A percentile compares a stretch with the other conserved stretches of the same genome.
phyloP scores from a whole-genome alignment of 2,797 vertebrate genomes.

The Harpagifer antarcticus region DNA sequence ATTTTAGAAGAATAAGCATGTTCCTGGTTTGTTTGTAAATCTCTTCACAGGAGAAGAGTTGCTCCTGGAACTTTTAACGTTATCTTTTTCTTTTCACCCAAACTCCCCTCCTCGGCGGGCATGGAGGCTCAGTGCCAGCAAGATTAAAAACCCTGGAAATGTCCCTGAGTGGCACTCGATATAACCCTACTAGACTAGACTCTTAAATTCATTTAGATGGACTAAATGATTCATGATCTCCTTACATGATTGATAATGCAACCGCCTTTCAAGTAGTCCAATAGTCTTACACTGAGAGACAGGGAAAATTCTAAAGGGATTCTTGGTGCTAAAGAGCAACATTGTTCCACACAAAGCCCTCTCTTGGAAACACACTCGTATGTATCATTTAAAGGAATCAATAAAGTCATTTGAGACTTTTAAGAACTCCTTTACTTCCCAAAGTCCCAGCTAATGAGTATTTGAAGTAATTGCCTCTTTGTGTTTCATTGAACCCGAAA shows the following conservation, averaged over 20 bases:
- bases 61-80: conserved; percentile 21
- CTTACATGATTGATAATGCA: conserved; percentile 60
- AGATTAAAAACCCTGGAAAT: conserved; percentile 61
- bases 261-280: conserved; percentile 43
- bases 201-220: conserved; percentile 58
- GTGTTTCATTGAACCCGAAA: conserved; percentile 56
- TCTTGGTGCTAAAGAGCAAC: neutral
- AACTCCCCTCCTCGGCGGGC: neutral
- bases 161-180: conserved; percentile 54
- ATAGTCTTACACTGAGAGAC: conserved; percentile 2
- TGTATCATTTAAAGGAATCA: conserved; percentile 61
- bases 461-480: conserved; percentile 67
- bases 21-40: neutral
- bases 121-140: neutral
- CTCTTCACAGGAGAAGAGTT: neutral
- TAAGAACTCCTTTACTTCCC: conserved; percentile 59
- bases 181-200: conserved; percentile 45
- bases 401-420: conserved; percentile 78
- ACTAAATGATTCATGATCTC: conserved; percentile 69
- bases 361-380: conserved; percentile 26
- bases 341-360: conserved; percentile 11
- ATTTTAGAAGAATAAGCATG: neutral
- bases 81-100: conserved; percentile 8
- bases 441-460: conserved; percentile 49
- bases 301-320: conserved; percentile 25